phyloP scores from a whole-genome alignment of 2,888 invertebrate species.

The Drosophila monieri region DNA sequence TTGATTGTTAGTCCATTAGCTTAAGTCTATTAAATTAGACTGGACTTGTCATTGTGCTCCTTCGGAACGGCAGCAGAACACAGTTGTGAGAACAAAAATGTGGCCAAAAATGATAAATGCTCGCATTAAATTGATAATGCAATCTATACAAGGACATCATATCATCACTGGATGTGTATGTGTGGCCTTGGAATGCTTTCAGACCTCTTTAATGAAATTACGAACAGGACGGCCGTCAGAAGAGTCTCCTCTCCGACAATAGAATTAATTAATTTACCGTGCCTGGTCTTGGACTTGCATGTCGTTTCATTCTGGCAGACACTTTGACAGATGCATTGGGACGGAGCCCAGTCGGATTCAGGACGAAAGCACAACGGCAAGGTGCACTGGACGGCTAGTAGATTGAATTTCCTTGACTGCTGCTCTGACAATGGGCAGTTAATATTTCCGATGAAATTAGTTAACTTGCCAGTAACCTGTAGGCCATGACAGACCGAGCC shows the following conservation, averaged over 20 bases:
- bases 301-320: constrained; percentile 13
- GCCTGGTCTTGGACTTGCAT: constrained; percentile 17
- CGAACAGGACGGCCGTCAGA: constrained; percentile 17
- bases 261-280: constrained; percentile 68
- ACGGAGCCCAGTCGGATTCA: constrained; percentile 18
- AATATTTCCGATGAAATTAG: constrained; percentile 48
- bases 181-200: constrained; percentile 44
- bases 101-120: constrained; percentile 51
- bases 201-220: constrained; percentile 68
- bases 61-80: no score
- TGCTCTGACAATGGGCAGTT: constrained; percentile 56
- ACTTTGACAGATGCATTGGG: constrained; percentile 32
- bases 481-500: constrained; percentile 16
- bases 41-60: constrained; percentile 8
- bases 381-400: constrained; percentile 39
- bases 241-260: constrained; percentile 52
- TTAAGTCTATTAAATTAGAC: constrained; percentile 32
- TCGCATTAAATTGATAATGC: constrained; percentile 53
- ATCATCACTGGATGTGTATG: background rate
- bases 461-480: constrained; percentile 21
- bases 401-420: constrained; percentile 60
- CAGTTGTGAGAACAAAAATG: constrained; percentile 3
- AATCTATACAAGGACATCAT: constrained; percentile 15
- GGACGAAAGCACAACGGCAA: constrained; percentile 3
- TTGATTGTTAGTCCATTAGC: constrained; percentile 44